A percentile compares a stretch with the other conserved stretches of the same genome.
Evolutionary conservation across 2,113 vertebrate genomes (phyloP).

Genomic region (Litocranius walleri): DNA sequence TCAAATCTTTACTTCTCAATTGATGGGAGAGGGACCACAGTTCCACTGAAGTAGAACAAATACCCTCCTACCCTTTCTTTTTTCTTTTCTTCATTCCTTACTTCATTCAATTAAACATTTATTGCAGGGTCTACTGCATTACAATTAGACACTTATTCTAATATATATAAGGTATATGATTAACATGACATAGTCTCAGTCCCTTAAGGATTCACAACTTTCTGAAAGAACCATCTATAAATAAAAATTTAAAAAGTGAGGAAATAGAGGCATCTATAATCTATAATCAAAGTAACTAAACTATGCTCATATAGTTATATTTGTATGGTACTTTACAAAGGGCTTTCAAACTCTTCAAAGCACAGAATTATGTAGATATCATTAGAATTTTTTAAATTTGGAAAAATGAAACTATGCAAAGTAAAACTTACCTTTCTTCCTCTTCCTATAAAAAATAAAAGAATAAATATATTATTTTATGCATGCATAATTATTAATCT

Average conservation of each 20-base stretch:
- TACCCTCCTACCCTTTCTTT: not conserved
- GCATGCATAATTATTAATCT: not conserved
- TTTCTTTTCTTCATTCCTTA: not conserved
- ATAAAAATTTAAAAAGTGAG: not conserved
- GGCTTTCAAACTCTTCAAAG: not conserved
- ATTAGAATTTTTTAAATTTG: not conserved
- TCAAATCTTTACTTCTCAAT: not conserved
- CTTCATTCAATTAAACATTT: not conserved
- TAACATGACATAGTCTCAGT: not conserved
- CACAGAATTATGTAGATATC: not conserved
- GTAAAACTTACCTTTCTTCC: slow-evolving; percentile 84
- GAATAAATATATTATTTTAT: slow-evolving; percentile 55
- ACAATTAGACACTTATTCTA: not conserved
- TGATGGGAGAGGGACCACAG: not conserved
- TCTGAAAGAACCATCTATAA: not conserved
- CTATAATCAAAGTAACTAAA: not conserved
- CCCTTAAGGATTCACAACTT: not conserved
- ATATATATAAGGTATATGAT: not conserved
- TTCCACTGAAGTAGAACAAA: not conserved
- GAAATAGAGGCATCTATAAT: not conserved
- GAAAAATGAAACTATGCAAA: slow-evolving; percentile 14
- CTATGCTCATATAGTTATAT: not conserved
- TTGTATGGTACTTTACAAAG: not conserved
- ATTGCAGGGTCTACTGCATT: not conserved
- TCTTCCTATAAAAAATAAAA: slow-evolving; percentile 78